Percentiles rank a stretch among this genome's conserved stretches.
Evolutionary conservation across 2,888 invertebrate genomes (phyloP).

Genomic region (Habroteleia sp.): DNA sequence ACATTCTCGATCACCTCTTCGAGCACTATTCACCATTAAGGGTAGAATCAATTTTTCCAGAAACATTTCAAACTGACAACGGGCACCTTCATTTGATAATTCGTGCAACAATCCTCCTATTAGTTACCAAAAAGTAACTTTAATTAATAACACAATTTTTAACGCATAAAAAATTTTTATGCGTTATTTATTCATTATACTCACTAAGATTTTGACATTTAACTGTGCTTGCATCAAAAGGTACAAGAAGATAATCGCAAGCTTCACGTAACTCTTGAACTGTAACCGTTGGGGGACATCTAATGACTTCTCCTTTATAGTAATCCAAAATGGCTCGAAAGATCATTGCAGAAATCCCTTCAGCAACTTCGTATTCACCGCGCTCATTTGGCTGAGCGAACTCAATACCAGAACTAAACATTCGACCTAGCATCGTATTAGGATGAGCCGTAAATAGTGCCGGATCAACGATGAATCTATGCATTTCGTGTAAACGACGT

Average conservation of each 20-base stretch:
- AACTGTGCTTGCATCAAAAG: constrained; percentile 97
- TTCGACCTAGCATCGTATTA: constrained; percentile 99
- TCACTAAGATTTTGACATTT: constrained; percentile 97
- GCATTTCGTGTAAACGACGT: no score
- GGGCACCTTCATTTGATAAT: constrained; percentile 99
- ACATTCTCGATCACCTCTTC: constrained; percentile 98
- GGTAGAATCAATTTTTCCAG: constrained; percentile 97
- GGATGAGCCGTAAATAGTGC: constrained; percentile 96
- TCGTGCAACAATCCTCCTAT: constrained; percentile 96
- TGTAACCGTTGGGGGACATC: constrained; percentile 97
- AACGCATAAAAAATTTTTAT: constrained; percentile 49
- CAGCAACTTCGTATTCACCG: constrained; percentile 98
- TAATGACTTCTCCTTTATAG: constrained; percentile 94
- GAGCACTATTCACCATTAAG: constrained; percentile 95
- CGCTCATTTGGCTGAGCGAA: constrained; percentile 97
- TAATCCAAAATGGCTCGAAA: constrained; percentile 97
- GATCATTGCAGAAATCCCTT: constrained; percentile 96
- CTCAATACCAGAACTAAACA: constrained; percentile 96
- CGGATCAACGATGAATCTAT: constrained; percentile 94
- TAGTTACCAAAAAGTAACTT: no score
- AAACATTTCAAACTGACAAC: constrained; percentile 97
- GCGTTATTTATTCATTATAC: constrained; percentile 71
- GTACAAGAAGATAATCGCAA: constrained; percentile 98
- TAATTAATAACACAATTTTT: no score
- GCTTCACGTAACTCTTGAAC: constrained; percentile 98